phyloP scores from a whole-genome alignment of 2,797 vertebrate species.

The Kryptopterus vitreolus region DNA sequence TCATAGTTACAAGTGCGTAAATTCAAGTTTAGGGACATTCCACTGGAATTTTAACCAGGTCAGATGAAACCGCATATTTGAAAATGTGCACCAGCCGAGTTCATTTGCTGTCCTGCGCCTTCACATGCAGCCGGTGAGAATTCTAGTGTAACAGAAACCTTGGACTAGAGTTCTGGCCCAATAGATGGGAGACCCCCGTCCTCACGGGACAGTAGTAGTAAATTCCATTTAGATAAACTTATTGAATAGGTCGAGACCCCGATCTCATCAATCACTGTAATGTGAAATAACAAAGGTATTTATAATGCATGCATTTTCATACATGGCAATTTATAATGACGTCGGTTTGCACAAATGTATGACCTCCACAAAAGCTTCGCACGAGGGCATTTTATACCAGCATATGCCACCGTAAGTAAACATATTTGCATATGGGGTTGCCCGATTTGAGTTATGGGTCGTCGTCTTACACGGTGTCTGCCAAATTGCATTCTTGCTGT shows the following conservation, averaged over 20 bases:
- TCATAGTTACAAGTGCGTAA: background rate
- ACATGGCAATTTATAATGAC: background rate
- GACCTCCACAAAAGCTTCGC: constrained; percentile 61
- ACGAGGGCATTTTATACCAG: constrained; percentile 59
- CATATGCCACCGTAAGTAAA: constrained; percentile 69
- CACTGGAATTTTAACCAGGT: too few species aligned
- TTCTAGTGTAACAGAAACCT: constrained; percentile 57
- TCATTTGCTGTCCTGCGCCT: background rate
- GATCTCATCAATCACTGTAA: constrained; percentile 37
- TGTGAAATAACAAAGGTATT: background rate
- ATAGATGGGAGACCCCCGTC: constrained; percentile 45
- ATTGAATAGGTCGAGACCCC: constrained; percentile 42
- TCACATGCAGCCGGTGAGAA: constrained; percentile 39
- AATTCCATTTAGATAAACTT: constrained; percentile 58
- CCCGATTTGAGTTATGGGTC: constrained; percentile 69
- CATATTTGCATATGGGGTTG: constrained; percentile 73
- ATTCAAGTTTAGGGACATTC: background rate
- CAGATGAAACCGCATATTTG: background rate
- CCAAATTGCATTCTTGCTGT: constrained; percentile 66
- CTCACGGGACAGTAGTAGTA: constrained; percentile 60
- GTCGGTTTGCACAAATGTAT: background rate
- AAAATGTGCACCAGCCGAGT: background rate
- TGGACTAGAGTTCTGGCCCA: constrained; percentile 45
- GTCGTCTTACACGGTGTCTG: constrained; percentile 61
- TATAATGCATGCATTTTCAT: too few species aligned